Evolutionary conservation across 2,888 invertebrate species (phyloP), one percentile per base, ranked within the genome.

Genomic region (Melinaea marsaeus): DNA sequence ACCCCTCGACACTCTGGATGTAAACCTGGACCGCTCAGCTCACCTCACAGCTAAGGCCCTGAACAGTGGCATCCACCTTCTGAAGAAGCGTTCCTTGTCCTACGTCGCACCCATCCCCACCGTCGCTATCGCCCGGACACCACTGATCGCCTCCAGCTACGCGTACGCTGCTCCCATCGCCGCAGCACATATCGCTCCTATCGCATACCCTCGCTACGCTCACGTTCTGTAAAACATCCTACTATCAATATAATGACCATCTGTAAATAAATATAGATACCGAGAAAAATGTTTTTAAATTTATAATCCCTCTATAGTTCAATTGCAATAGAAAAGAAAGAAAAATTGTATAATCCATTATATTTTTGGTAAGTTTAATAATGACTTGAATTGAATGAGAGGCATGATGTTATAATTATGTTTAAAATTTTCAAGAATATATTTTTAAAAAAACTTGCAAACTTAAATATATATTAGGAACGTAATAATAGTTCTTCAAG

Each of bases 1-100:
- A 75, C 90, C 90, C 5, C 75, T 90, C 59, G 89, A 89, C 71
- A 90, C 90, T 55, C 71, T 88, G 71, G 88, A 87, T 57, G 90
- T 90, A 46, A 89, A 89, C 79, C 67, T 86, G 76, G 88, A 89
- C 79, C 87, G 86, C 69, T 80, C 86, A 34, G 86, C 85, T 3
- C 90, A 89, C 74, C 74, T 76, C 72, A 82, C 85, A 47, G 86
- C 89, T 11, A 88, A 88, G 73, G 84, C 85, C 2, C 71, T 84
- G 13, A 76, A 76, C 32, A 74, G 74, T 55, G 81, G 82, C 22
- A 62, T 82, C 55, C 87, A 86, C 70, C 63, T 74, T 42, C 63
- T 77, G 60, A 76, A 76, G 72, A 86, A 86, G 70, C 84, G 86
- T 48, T 84, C 86, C 4, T 70, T 74, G 6, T 67, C 73, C 3